Evolutionary conservation across 2,797 vertebrate species (phyloP), one percentile per base, ranked within the genome.

Genomic region (Geotrypetes seraphini): DNA sequence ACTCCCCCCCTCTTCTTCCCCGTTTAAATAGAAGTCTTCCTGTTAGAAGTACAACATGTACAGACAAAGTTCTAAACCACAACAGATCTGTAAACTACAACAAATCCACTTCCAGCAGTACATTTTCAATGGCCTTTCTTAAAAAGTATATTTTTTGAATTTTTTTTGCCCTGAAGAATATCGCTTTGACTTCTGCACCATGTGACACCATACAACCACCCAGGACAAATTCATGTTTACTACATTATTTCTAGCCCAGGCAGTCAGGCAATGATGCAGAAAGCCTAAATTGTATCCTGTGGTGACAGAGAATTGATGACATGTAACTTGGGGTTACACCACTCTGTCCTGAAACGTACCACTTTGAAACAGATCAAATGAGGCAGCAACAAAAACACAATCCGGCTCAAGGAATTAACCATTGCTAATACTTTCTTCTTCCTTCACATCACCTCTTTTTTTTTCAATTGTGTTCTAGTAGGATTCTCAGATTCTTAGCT

Each of bases 1-100:
- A n/a, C n/a, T n/a, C n/a, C n/a, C n/a, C n/a, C n/a, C n/a, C n/a
- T n/a, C 52, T 31, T 51, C 57, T 54, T 56, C 63, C 64, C 43
- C 20, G 22, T 61, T 63, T 50, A 60, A 53, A 61, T 33, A 60
- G 43, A 28, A 56, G n/a, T n/a, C 59, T 61, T 63, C 37, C 16
- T 47, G 52, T 55, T 61, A 62, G 41, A 61, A 55, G n/a, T 58
- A 61, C 39, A 41, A 62, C 45, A 50, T 67, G 53, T n/a, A n/a
- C n/a, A n/a, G 57, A 43, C 53, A 40, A 54, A 42, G 37, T 32
- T 55, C 32, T 44, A 58, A 47, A 47, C n/a, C n/a, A n/a, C n/a
- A n/a, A n/a, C 32, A 49, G 41, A 38, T 39, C 55, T 21, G 44
- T 8, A 53, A 60, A 57, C 29, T 17, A 32, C 6, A 28, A 60